Percentiles rank a stretch among this genome's conserved stretches.
Evolutionary conservation across 2,888 invertebrate genomes (phyloP).

Genomic region (Pocota personata): DNA sequence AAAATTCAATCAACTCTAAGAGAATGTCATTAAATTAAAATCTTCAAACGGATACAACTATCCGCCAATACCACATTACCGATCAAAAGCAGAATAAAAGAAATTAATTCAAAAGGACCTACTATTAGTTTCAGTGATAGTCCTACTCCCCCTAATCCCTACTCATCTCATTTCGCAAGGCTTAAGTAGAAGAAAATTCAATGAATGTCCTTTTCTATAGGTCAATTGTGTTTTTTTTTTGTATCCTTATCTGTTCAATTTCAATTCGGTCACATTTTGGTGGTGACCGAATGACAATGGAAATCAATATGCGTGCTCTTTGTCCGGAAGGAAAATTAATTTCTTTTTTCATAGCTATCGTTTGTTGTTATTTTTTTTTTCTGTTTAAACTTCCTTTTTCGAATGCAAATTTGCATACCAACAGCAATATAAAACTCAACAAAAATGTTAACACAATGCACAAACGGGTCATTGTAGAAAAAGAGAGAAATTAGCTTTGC

Average conservation of each 20-base stretch:
- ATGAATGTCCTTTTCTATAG: background rate
- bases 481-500: background rate
- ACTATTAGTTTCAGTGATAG: background rate
- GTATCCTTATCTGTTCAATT: background rate
- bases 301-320: background rate
- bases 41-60: background rate
- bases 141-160: background rate
- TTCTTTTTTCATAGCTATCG: background rate
- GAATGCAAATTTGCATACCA: conserved; percentile 4
- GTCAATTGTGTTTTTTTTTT: background rate
- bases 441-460: background rate
- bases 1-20: conserved; percentile 1
- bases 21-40: background rate
- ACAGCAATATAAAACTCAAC: background rate
- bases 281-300: background rate
- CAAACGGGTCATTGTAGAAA: background rate
- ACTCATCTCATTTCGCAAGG: too few species aligned
- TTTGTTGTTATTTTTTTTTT: background rate
- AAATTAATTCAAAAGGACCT: background rate
- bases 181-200: background rate
- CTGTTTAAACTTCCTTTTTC: background rate
- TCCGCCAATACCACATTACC: background rate
- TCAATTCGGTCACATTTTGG: background rate
- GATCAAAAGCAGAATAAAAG: background rate
- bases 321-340: background rate